Evolutionary conservation across 2,888 invertebrate genomes (phyloP).

Genomic region (Coelinius sp.): DNA sequence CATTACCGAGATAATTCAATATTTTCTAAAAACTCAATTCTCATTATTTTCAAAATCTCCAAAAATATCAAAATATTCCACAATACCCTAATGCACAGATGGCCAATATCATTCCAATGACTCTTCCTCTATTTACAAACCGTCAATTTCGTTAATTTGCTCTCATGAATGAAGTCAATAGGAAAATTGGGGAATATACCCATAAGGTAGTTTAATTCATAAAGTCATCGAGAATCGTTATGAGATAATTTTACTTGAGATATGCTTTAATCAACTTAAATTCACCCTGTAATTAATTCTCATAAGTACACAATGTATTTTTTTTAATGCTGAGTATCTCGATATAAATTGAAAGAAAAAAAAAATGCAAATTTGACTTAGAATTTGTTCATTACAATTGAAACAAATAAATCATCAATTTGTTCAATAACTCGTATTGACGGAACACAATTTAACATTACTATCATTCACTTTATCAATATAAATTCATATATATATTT

Average conservation of each 20-base stretch:
- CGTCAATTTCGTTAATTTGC: no score
- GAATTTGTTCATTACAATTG: conserved; percentile 35
- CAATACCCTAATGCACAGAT: background rate
- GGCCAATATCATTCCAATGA: background rate
- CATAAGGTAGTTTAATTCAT: background rate
- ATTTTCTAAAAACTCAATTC: no score
- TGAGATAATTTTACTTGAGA: background rate
- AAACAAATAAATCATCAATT: background rate
- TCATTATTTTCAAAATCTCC: background rate
- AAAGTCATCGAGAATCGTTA: background rate
- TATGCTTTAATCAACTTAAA: conserved; percentile 9
- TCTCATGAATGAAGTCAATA: background rate
- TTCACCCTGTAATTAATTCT: background rate
- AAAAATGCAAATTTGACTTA: conserved; percentile 53
- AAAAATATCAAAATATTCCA: background rate
- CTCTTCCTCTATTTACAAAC: background rate
- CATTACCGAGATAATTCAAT: no score
- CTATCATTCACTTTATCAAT: background rate
- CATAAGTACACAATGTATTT: conserved; percentile 1
- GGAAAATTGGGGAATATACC: background rate
- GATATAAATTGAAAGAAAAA: conserved; percentile 40
- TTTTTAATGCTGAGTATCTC: conserved; percentile 15
- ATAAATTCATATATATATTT: conserved; percentile 19
- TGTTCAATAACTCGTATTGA: background rate
- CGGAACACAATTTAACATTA: background rate